Base-by-base conservation (phyloP, 2,797 vertebrate species). In the Takifugu ocellatus region DNA sequence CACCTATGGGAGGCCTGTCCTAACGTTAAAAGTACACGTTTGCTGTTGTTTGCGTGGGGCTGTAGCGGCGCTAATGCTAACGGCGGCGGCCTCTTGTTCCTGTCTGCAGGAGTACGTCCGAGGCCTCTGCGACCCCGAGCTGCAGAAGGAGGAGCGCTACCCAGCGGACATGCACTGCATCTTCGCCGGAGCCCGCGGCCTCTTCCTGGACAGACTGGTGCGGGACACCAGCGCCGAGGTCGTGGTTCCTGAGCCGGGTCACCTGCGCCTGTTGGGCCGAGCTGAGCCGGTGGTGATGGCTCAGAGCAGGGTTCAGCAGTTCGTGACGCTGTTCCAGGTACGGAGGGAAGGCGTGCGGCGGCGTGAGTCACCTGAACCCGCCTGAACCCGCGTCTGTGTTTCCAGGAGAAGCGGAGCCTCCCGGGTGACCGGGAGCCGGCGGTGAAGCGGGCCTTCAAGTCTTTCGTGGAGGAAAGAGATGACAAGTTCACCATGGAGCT, bases 151-250 rank as follows among this genome's bases (percentile, higher is more conserved):
- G 36, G 94, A 99, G 69, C 59, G 72, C 9, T 99, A 98, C 78
- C 97, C 97, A 0, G 94, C 92, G 76, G 96, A 97, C 78, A 96
- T 99, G 96, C 96, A 99, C 77, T 98, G 97, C 72, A 96, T 99
- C 77, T 98, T 99, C 12, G 94, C 89, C 1, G 95, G 95, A 0
- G 94, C 95, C 0, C 88, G 91, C 26, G 93, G 90, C 43, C 91
- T 96, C 29, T 99, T 99, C 81, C 84, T 98, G 56, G 92, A 95
- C 81, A 88, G 92, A 26, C 90, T 99, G 44, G 90, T 96, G 63
- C 91, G 92, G 64, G 95, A 97, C 79, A 98, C 96, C 0, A 98
- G 93, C 45, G 95, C 97, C 0, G 95, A 98, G 60, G 93, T 98
- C 8, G 79, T 91, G 52, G 89, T 97, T 36, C 74, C 90, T 10